Evolutionary conservation across 2,797 vertebrate species (phyloP), one percentile per base, ranked within the genome.

Genomic region (Cygnus olor): DNA sequence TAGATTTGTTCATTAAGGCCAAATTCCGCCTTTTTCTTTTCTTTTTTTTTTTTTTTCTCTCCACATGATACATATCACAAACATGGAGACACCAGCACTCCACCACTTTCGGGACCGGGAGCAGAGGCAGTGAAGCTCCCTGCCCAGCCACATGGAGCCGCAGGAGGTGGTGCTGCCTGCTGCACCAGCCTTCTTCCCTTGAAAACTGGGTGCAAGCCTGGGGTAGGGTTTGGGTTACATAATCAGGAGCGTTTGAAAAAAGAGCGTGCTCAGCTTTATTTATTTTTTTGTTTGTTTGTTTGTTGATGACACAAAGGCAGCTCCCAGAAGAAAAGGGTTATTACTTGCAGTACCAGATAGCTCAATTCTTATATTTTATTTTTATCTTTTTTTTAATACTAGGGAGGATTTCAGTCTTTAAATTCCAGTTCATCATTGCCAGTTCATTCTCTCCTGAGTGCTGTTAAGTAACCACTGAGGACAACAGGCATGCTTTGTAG

Each of bases 71-170:
- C 45, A 5, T 54, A 11, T 60, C 32, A 68, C 40, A 69, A 17
- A 57, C 8, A 49, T 3, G 51, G 6, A 66, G 15, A 2, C 12
- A 47, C 2, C 3, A 14, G 30, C 14, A 68, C 11, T 3, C 3
- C 20, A 68, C 18, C 6, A 2, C 3, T 20, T 25, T 14, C 4
- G 57, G 40, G 30, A 49, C 6, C 0, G 0, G 8, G 20, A 9
- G 16, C 11, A 68, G 49, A 32, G 76, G 3, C 2, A 19, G 14
- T 60, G 28, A 11, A 11, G 10, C 5, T 74, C 38, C 18, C 8
- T 61, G 25, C 2, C 28, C 4, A 36, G 8, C 14, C 9, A n/a
- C 0, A 0, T 22, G 64, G 57, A 47, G 56, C 30, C 64, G 18
- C 5, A 2, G 44, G 5, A 60, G 12, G 12, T 9, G 22, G 6